Evolutionary conservation across 2,113 vertebrate genomes (phyloP), one percentile per base, ranked within the genome.

Genomic region (Sciurus niger): DNA sequence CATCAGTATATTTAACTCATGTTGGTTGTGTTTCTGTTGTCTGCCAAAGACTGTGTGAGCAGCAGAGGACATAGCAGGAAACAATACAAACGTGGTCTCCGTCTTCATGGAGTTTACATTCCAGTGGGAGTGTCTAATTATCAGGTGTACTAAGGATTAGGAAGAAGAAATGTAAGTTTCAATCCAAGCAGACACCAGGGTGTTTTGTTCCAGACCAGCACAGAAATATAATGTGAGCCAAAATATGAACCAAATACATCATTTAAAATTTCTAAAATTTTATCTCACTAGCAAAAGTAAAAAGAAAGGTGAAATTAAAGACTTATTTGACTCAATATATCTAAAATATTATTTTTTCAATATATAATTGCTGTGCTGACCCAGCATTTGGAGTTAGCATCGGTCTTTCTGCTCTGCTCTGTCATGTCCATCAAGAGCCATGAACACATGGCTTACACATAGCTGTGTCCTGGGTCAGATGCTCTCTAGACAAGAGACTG

Each of bases 291-390:
- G 30, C 24, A 83, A 72, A 90, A 87, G 4, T 63, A 22, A 46
- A 80, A 89, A 76, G 8, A 92, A 82, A 80, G 14, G 10, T 60
- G 2, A 80, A 92, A 25, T 76, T 28, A 60, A 87, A 34, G 53
- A 48, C 55, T 72, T 76, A 76, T 53, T 88, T 80, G 30, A 95
- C 17, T 25, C 32, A 78, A 37, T 55, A 85, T 40, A 37, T 34
- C 73, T 67, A 80, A 95, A 90, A 87, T 73, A 79, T 24, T 89
- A 73, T 58, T 65, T 80, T 85, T 89, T 93, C 7, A n/a, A 63
- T 22, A 65, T 40, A 18, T 84, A 92, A 82, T 51, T 40, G 67
- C 28, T 51, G 25, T n/a, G 53, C n/a, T 72, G 40, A 40, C n/a
- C 55, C 68, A 46, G 43, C 11, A 70, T 43, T 11, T 34, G 22